Evolutionary conservation across 2,888 invertebrate species (phyloP).

Genomic region (Buathra laborator): DNA sequence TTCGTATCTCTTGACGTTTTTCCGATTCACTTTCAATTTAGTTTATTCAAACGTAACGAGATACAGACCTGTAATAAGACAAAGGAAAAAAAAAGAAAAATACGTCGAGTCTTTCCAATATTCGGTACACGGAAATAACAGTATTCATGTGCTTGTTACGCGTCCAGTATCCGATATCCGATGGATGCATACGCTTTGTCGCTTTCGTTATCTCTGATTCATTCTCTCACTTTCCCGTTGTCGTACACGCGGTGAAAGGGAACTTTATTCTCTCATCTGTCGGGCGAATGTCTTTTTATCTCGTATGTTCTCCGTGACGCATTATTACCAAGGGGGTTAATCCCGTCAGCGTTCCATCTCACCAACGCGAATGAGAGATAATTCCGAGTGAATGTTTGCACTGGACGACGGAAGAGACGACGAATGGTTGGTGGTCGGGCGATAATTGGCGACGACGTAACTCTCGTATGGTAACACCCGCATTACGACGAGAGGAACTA

Average conservation of each 20-base stretch:
- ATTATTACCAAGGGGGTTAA: slow-evolving; percentile 10
- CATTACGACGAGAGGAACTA: not conserved
- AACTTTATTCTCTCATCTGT: slow-evolving; percentile 18
- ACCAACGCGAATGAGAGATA: not conserved
- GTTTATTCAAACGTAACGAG: not conserved
- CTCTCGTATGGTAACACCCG: not conserved
- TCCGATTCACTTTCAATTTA: not conserved
- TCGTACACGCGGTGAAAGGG: slow-evolving; percentile 13
- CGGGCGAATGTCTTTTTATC: not conserved
- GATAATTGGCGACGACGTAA: slow-evolving; percentile 47
- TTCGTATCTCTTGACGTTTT: no score
- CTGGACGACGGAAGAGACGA: not conserved
- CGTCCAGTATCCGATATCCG: slow-evolving; percentile 4
- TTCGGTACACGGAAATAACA: not conserved
- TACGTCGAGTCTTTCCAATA: not conserved
- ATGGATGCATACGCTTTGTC: slow-evolving; percentile 38
- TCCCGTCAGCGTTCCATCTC: not conserved
- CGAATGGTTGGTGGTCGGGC: not conserved
- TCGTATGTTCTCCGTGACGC: not conserved
- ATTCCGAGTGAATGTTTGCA: slow-evolving; percentile 1
- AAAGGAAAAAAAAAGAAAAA: no score
- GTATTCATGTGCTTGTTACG: not conserved
- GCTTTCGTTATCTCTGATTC: slow-evolving; percentile 25
- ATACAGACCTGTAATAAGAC: not conserved
- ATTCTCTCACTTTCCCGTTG: not conserved